These are phyloP conservation scores for Coreius guichenoti DNA, from an alignment of 2,797 vertebrate genomes.

Conservation along the genomic window DNA sequence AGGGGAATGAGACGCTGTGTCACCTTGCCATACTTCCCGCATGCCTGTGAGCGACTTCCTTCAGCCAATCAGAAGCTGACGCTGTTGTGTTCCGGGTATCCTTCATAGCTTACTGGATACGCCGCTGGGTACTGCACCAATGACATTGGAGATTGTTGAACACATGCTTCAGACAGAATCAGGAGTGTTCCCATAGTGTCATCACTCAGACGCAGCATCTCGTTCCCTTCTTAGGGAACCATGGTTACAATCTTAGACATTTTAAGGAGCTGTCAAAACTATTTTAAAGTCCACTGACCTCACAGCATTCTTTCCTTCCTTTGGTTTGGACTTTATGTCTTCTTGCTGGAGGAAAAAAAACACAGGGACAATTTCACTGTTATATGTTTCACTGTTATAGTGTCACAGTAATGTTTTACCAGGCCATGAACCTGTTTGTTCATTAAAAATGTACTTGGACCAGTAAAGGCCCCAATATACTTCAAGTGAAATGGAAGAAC, in stretches of 20 bases:
- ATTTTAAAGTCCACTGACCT: constrained; percentile 74
- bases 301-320: constrained; percentile 84
- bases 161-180: no score
- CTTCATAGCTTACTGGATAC: no score
- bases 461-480: neutral
- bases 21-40: no score
- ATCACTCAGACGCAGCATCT: neutral
- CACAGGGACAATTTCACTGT: neutral
- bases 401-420: constrained; percentile 49
- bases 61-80: no score
- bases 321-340: constrained; percentile 81
- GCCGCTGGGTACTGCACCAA: no score
- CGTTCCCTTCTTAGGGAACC: neutral
- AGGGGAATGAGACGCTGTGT: no score
- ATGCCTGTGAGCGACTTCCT: no score
- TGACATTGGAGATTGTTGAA: neutral
- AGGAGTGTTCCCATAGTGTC: neutral
- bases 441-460: neutral
- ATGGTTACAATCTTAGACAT: neutral
- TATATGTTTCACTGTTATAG: neutral
- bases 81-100: no score
- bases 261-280: neutral
- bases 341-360: constrained; percentile 60
- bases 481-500: neutral
- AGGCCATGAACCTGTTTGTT: neutral